Evolutionary conservation across 2,888 invertebrate genomes (phyloP).

Genomic region (Argyresthia albistria): DNA sequence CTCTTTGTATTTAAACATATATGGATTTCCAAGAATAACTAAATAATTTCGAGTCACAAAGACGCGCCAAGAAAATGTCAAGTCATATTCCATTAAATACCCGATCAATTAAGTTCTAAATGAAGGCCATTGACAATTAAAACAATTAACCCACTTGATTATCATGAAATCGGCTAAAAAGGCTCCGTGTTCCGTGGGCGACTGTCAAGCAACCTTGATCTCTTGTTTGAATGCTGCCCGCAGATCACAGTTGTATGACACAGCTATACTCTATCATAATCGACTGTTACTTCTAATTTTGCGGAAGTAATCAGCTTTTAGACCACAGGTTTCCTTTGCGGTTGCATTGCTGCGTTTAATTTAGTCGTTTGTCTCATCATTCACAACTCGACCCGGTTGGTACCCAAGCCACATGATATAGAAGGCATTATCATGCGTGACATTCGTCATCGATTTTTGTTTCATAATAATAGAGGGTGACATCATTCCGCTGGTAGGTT

Average conservation of each 20-base stretch:
- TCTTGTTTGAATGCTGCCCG: slow-evolving; percentile 11
- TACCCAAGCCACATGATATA: no score
- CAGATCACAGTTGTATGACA: no score
- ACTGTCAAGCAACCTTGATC: slow-evolving; percentile 36
- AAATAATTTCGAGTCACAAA: no score
- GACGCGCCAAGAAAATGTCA: not conserved
- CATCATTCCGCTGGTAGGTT: not conserved
- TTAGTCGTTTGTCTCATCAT: no score
- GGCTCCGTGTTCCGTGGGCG: slow-evolving; percentile 27
- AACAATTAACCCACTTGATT: slow-evolving; percentile 27
- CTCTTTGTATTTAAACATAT: no score
- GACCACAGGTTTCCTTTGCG: no score
- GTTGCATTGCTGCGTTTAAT: no score
- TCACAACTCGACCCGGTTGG: no score
- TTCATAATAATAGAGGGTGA: not conserved
- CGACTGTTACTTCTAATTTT: no score
- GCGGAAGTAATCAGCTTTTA: no score
- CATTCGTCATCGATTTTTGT: slow-evolving; percentile 1
- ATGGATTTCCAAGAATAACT: no score
- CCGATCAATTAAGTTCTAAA: slow-evolving; percentile 15
- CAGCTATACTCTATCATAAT: no score
- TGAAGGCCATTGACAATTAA: slow-evolving; percentile 30
- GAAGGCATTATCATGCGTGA: not conserved
- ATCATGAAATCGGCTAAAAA: slow-evolving; percentile 43
- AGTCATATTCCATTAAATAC: slow-evolving; percentile 11